phyloP scores from a whole-genome alignment of 2,797 vertebrate genomes.

The Rhinichthys osculus region DNA sequence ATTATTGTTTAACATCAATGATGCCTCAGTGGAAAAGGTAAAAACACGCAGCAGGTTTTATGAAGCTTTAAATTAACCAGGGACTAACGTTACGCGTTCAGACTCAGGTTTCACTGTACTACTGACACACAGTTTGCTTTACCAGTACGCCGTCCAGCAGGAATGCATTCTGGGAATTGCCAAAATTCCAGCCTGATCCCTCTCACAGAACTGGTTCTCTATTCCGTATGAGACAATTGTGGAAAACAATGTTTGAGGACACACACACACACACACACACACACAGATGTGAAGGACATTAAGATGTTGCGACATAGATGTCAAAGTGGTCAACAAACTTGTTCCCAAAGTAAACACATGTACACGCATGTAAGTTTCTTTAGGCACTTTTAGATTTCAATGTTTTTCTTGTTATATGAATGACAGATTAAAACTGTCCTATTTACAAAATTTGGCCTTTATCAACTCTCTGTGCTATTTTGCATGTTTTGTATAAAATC shows the following conservation, averaged over 20 bases:
- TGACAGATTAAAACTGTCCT: not conserved
- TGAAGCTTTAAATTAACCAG: not conserved
- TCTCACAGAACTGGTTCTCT: not conserved
- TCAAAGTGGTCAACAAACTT: not conserved
- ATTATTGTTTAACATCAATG: not conserved
- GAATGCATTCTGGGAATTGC: constrained; percentile 43
- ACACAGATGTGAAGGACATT: not conserved
- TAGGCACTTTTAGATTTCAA: not conserved
- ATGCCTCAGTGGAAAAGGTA: not conserved
- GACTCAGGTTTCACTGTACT: not conserved
- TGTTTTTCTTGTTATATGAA: not conserved
- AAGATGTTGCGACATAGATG: not conserved
- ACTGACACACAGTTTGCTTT: constrained; percentile 26
- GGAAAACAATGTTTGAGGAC: not conserved
- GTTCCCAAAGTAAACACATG: not conserved
- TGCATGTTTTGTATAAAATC: not conserved
- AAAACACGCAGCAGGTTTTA: constrained; percentile 15
- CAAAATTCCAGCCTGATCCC: constrained; percentile 47
- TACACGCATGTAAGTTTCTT: not conserved
- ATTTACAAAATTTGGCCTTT: not conserved
- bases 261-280: not conserved
- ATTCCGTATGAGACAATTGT: not conserved
- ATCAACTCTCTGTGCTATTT: not conserved
- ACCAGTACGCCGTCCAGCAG: not conserved
- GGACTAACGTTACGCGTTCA: not conserved